phyloP scores from a whole-genome alignment of 2,113 vertebrate genomes.

The Coptodon rendalli region DNA sequence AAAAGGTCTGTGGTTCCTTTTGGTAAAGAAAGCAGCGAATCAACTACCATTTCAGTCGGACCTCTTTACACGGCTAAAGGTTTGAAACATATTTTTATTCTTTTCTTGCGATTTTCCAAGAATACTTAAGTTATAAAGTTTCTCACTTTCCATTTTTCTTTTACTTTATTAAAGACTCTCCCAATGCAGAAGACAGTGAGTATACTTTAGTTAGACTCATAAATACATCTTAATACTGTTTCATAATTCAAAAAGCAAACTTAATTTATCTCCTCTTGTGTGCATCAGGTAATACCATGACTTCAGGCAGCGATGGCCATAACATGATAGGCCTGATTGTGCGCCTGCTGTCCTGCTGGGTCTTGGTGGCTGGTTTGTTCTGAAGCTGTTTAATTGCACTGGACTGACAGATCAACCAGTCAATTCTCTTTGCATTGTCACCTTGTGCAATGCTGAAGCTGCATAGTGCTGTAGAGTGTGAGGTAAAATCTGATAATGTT shows the following conservation, averaged over 20 bases:
- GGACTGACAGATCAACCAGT: background rate
- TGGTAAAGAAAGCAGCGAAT: constrained; percentile 25
- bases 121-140: background rate
- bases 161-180: background rate
- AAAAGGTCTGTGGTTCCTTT: constrained; percentile 45
- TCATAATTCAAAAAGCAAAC: background rate
- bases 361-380: constrained; percentile 57
- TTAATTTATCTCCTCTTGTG: background rate
- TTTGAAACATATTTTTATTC: background rate
- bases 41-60: constrained; percentile 69
- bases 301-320: background rate
- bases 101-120: background rate
- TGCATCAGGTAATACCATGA: constrained; percentile 11
- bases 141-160: background rate
- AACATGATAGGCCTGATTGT: constrained; percentile 46
- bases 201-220: background rate
- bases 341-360: constrained; percentile 38
- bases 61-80: constrained; percentile 65
- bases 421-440: background rate
- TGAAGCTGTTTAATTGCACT: constrained; percentile 60
- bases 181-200: constrained; percentile 47
- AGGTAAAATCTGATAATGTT: background rate
- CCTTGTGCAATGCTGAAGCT: background rate
- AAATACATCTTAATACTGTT: background rate
- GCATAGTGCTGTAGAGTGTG: background rate